A percentile compares a stretch with the other conserved stretches of the same genome.
These are phyloP conservation scores for Mormyrus lacerda DNA, from an alignment of 2,113 vertebrate species.

Conservation along the genomic window DNA sequence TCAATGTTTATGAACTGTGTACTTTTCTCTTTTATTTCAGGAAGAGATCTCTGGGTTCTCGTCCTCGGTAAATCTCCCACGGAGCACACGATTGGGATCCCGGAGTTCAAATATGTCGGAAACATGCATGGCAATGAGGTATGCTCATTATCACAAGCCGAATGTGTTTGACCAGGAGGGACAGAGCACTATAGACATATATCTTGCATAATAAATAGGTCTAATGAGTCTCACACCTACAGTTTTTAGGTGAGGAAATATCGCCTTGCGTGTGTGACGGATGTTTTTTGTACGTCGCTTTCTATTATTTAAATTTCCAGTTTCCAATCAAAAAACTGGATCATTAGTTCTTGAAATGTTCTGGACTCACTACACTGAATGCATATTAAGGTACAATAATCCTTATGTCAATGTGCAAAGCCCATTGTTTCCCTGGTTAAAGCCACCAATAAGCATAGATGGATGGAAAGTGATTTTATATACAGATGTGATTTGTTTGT, in stretches of 20 bases:
- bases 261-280: neutral
- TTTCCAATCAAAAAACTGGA: neutral
- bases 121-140: slow-evolving; percentile 90
- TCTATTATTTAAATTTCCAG: neutral
- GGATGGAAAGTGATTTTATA: neutral
- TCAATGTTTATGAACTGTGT: neutral
- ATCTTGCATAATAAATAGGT: neutral
- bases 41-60: slow-evolving; percentile 80
- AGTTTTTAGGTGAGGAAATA: neutral
- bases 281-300: neutral
- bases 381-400: neutral
- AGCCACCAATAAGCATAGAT: neutral
- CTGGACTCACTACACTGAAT: neutral
- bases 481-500: neutral
- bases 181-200: neutral
- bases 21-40: slow-evolving; percentile 46
- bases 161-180: neutral
- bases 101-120: slow-evolving; percentile 81
- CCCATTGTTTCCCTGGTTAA: neutral
- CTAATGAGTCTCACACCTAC: neutral
- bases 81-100: slow-evolving; percentile 71
- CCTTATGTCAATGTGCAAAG: neutral
- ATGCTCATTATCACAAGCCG: slow-evolving; percentile 31
- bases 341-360: neutral
- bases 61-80: slow-evolving; percentile 69